Percentiles rank a stretch among this genome's conserved stretches.
Evolutionary conservation across 2,797 vertebrate genomes (phyloP).

Genomic region (Chelonia mydas): DNA sequence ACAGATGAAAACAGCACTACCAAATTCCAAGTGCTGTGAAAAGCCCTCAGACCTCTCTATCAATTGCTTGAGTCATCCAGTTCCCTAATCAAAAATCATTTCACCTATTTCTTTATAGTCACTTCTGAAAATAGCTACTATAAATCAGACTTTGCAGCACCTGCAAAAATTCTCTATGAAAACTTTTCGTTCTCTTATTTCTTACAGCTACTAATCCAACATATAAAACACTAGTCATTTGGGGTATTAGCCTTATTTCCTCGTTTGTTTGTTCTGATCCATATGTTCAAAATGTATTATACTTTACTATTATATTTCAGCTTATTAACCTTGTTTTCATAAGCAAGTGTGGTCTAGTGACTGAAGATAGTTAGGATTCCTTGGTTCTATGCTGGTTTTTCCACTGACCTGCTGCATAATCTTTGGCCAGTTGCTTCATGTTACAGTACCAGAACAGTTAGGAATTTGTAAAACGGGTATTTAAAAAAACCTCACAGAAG

Average conservation of each 20-base stretch:
- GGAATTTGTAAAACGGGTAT: not conserved
- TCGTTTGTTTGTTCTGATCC: not conserved
- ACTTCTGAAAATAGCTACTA: not conserved
- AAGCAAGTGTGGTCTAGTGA: not conserved
- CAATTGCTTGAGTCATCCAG: not conserved
- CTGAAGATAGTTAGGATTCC: not conserved
- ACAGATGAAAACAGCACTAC: constrained; percentile 40
- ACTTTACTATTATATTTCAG: not conserved
- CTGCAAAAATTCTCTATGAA: not conserved
- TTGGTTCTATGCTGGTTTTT: not conserved
- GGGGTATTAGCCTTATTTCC: not conserved
- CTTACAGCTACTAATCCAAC: not conserved
- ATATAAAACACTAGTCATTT: not conserved
- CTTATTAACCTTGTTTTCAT: not conserved
- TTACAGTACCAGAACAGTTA: not conserved
- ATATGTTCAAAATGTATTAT: not conserved
- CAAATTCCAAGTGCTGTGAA: constrained; percentile 21
- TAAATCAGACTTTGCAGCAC: constrained; percentile 3
- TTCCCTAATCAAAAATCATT: not conserved
- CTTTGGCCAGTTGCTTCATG: not conserved
- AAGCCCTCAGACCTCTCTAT: not conserved
- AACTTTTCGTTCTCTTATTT: not conserved
- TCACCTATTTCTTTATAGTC: not conserved
- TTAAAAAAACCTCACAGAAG: not conserved
- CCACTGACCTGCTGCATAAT: not conserved